These are phyloP conservation scores for Rousettus madagascariensis DNA, from an alignment of 2,797 vertebrate genomes.

Conservation along the genomic window DNA sequence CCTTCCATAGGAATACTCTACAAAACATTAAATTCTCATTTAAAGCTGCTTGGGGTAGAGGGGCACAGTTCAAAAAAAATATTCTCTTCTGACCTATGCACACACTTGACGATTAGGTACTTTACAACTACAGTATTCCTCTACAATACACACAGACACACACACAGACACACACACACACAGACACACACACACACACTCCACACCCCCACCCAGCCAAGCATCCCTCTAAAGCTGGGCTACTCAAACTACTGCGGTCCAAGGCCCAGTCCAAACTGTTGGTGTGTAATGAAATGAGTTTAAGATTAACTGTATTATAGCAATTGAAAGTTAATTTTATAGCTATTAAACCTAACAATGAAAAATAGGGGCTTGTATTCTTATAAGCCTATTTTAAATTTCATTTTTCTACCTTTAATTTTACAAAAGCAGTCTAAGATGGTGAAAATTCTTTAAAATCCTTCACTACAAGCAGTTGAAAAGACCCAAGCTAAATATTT, in stretches of 20 bases:
- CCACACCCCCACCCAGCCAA: background rate
- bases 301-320: background rate
- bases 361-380: background rate
- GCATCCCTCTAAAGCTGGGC: background rate
- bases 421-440: conserved; percentile 25
- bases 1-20: conserved; percentile 3
- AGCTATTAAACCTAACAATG: background rate
- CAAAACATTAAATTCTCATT: conserved; percentile 43
- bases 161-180: background rate
- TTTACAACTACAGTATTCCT: background rate
- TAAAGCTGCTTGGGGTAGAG: conserved; percentile 7
- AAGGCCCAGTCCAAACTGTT: background rate
- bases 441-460: background rate
- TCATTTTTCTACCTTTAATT: background rate
- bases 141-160: background rate
- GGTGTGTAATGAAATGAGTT: background rate
- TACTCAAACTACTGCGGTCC: background rate
- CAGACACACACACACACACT: background rate
- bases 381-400: conserved; percentile 4
- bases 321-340: conserved; percentile 14
- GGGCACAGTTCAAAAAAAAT: conserved; percentile 39
- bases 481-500: background rate
- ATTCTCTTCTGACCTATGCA: background rate
- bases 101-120: background rate
- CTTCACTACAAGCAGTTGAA: background rate